phyloP scores from a whole-genome alignment of 1,140 invertebrate species.

The Monomorium pharaonis region DNA sequence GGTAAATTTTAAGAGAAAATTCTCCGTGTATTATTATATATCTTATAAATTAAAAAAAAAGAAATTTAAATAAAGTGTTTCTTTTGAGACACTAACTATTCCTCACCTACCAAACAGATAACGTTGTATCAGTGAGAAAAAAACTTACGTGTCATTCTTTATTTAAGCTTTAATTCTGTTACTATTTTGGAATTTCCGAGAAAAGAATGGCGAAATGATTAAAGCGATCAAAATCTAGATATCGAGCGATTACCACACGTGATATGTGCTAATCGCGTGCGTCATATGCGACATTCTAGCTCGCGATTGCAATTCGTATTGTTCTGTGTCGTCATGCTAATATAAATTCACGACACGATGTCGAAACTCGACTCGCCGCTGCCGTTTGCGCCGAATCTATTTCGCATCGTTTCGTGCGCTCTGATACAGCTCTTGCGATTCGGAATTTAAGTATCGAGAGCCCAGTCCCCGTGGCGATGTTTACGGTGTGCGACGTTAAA shows the following conservation, averaged over 20 bases:
- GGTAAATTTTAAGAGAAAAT: no score
- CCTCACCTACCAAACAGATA: background rate
- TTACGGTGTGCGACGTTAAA: background rate
- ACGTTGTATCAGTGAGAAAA: background rate
- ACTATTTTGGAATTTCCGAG: background rate
- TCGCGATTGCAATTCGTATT: slow-evolving; percentile 44
- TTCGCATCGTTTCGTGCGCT: background rate
- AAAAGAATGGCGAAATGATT: slow-evolving; percentile 31
- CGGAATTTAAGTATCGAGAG: background rate
- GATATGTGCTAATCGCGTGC: slow-evolving; percentile 44
- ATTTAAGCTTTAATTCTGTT: background rate
- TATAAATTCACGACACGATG: slow-evolving; percentile 40
- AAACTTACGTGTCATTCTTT: background rate
- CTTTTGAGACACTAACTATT: background rate
- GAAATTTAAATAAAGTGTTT: background rate
- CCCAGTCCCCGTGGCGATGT: background rate
- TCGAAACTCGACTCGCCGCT: slow-evolving; percentile 19
- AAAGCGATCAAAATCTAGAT: slow-evolving; percentile 27
- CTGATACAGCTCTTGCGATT: background rate
- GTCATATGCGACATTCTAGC: slow-evolving; percentile 45
- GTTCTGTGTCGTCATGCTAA: slow-evolving; percentile 40
- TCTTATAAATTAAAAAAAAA: background rate
- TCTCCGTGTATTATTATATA: background rate
- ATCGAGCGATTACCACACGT: slow-evolving; percentile 37
- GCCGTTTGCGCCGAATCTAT: slow-evolving; percentile 36